Percentiles rank a stretch among this genome's conserved stretches.
Conservation (phyloP, 1,140 invertebrate genomes). For the Formica exsecta region DNA sequence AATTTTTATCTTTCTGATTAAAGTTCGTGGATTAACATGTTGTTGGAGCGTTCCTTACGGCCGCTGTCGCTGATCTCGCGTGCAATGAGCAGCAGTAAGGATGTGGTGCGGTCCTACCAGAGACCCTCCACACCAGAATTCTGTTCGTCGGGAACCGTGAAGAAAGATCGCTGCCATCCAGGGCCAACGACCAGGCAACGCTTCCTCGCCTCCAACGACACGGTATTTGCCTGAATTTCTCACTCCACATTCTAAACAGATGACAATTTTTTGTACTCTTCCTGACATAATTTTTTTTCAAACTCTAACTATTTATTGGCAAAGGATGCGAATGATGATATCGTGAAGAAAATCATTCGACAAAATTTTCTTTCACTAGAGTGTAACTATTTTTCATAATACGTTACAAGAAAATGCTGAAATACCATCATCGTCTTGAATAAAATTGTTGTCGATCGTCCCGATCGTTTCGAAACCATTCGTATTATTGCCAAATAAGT, state of each 20-base stretch:
- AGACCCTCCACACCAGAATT: conserved; percentile 98
- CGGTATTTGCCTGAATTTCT: conserved; percentile 93
- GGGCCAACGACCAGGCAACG: conserved; percentile 94
- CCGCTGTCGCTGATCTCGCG: conserved; percentile 93
- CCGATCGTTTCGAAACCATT: conserved; percentile 75
- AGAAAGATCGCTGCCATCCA: conserved; percentile 98
- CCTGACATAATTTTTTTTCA: background rate
- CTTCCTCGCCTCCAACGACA: conserved; percentile 95
- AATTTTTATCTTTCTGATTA: conserved; percentile 29
- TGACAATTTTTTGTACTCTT: background rate
- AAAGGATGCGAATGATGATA: background rate
- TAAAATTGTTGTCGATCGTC: conserved; percentile 83
- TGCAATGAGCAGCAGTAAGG: conserved; percentile 97
- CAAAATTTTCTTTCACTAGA: background rate
- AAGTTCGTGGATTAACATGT: conserved; percentile 21
- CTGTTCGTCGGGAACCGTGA: conserved; percentile 93
- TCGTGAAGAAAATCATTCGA: background rate
- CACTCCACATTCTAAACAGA: conserved; percentile 91
- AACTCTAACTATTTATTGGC: background rate
- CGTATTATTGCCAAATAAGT: conserved; percentile 71
- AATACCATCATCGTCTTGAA: conserved; percentile 84
- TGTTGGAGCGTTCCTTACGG: conserved; percentile 89
- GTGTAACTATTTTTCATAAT: background rate
- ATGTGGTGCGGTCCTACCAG: conserved; percentile 93
- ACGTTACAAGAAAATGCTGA: conserved; percentile 40